Evolutionary conservation across 1,140 invertebrate species (phyloP).

Genomic region (Bicyclus anynana): DNA sequence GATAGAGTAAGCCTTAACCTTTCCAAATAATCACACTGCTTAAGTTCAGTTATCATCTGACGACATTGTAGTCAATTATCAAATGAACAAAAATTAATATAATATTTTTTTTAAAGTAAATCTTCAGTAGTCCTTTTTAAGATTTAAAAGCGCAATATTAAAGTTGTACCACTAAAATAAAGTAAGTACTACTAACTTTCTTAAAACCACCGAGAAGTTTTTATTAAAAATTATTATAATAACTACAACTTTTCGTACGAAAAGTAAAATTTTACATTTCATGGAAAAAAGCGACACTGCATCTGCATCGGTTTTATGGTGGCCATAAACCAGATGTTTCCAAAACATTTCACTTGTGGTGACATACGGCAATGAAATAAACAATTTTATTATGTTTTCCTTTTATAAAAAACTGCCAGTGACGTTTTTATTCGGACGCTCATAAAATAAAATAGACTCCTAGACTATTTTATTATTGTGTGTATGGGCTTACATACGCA

Average conservation of each 20-base stretch:
- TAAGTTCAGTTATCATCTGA: too few relatives aligned
- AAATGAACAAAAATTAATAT: too few relatives aligned
- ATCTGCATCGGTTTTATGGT: constrained; percentile 15
- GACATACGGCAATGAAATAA: constrained; percentile 3
- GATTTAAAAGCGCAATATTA: not conserved
- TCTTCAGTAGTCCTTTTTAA: too few relatives aligned
- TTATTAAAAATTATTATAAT: not conserved
- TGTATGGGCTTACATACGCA: too few relatives aligned
- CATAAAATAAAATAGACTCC: not conserved
- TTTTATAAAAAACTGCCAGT: not conserved
- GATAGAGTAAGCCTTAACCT: too few relatives aligned
- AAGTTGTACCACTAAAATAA: not conserved
- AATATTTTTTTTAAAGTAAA: too few relatives aligned
- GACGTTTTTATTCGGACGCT: not conserved
- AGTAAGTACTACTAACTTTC: not conserved
- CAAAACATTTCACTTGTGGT: constrained; percentile 20
- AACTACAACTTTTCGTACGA: not conserved
- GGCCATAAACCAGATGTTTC: constrained; percentile 14
- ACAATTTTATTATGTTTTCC: not conserved
- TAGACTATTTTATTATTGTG: too few relatives aligned
- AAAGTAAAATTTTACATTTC: not conserved
- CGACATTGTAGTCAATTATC: too few relatives aligned
- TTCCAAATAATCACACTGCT: too few relatives aligned
- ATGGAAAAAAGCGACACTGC: not conserved
- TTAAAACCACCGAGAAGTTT: not conserved